Base-by-base conservation (phyloP, 2,888 invertebrate genomes). In the Osmoderma eremita region DNA sequence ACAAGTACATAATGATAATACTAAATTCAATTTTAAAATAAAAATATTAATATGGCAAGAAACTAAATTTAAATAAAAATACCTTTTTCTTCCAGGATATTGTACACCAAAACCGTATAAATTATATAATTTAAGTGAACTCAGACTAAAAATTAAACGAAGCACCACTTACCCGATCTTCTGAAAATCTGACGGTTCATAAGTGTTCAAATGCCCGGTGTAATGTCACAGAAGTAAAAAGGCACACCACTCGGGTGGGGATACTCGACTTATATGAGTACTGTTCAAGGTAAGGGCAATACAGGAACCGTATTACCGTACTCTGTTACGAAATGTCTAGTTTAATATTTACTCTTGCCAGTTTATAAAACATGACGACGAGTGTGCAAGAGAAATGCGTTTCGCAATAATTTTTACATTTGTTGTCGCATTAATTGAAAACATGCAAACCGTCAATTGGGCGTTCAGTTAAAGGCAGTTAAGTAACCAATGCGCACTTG, bases 171-270 rank as follows among this genome's bases (percentile, higher is more conserved):
- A 61, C 58, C 58, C 58, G 58, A 12, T 45, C 58, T 61, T 24
- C 45, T 61, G 45, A 61, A 61, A 61, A 61, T 61, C 58, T 61
- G 58, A 18, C 58, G 45, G 58, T 30, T 48, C 58, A 61, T 61
- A 61, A 30, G 58, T 61, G 15, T 12, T 13, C 45, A 45, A 61
- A 30, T 45, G 45, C 17, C 17, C 30, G 58, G 36, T 30, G n/a
- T 56, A 22, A 18, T 22, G 17, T 45, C 17, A 15, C 42, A 41
- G 24, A 56, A 45, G 58, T 30, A 45, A 45, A 41, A 56, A 48
- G 45, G 17, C 17, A 22, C 24, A 61, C 58, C 58, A 61, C 58
- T 61, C 48, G 48, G 30, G 58, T 45, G 58, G 58, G 58, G 58
- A 17, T 45, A 30, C 15, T 18, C 58, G 45, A 61, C 45, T 61